Conservation (phyloP, 2,797 vertebrate genomes). For the Sebastes flavidus region DNA sequence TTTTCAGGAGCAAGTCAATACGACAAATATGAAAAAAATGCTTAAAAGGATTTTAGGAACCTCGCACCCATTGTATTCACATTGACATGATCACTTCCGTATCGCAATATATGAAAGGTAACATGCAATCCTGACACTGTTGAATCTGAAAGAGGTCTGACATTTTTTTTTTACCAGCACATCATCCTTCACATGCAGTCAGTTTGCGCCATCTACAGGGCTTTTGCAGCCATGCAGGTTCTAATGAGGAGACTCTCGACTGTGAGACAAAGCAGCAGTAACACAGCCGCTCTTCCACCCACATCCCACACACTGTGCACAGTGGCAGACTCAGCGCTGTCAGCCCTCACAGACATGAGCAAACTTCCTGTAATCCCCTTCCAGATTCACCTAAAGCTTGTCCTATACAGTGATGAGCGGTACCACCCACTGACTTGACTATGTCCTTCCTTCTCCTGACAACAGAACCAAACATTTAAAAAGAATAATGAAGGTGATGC, state of each 20-base stretch:
- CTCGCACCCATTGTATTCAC: neutral
- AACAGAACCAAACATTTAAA: neutral
- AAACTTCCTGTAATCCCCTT: neutral
- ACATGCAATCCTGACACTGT: neutral
- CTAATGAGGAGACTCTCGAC: conserved; percentile 7
- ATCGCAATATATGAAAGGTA: neutral
- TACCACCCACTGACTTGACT: neutral
- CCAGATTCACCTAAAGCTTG: neutral
- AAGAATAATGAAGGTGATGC: neutral
- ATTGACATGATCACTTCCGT: neutral
- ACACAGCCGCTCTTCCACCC: conserved; percentile 21
- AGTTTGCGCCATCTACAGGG: conserved; percentile 62
- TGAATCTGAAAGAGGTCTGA: neutral
- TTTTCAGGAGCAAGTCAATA: neutral
- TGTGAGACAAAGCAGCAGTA: neutral
- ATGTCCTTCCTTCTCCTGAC: neutral
- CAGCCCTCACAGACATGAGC: conserved; percentile 2
- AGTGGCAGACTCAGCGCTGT: neutral
- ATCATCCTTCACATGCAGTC: neutral
- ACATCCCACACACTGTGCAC: conserved; percentile 35
- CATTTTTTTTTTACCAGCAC: neutral
- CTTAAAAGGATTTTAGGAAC: neutral
- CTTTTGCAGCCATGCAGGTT: conserved; percentile 10
- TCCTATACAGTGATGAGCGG: neutral
- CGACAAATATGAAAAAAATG: neutral